A percentile compares a stretch with the other conserved stretches of the same genome.
phyloP scores from a whole-genome alignment of 2,888 invertebrate species.

The Harpagoxenus sublaevis region DNA sequence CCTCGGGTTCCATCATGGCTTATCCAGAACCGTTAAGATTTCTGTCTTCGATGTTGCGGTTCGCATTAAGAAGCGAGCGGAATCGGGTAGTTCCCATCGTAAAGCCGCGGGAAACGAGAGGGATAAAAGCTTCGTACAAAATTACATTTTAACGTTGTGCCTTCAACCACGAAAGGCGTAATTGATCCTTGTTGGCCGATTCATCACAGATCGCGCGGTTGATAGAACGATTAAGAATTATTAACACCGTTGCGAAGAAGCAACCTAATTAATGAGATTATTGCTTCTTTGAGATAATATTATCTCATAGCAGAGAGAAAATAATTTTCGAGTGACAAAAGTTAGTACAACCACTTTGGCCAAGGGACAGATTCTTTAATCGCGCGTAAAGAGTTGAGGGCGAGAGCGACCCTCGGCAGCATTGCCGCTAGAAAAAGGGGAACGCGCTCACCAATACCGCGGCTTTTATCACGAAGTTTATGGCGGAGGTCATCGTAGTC shows the following conservation, averaged over 20 bases:
- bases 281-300: constrained; percentile 10
- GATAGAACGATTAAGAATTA: constrained; percentile 16
- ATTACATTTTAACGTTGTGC: constrained; percentile 4
- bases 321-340: constrained; percentile 39
- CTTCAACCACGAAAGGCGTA: neutral
- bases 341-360: constrained; percentile 53
- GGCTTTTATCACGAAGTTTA: constrained; percentile 60
- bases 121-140: constrained; percentile 31
- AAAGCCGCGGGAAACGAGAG: neutral
- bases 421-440: constrained; percentile 37
- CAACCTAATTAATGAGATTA: neutral
- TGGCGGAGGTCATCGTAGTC: constrained; percentile 50
- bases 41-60: constrained; percentile 66
- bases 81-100: neutral
- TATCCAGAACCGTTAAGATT: constrained; percentile 72
- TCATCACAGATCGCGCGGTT: neutral
- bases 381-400: constrained; percentile 52
- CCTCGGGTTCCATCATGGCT: constrained; percentile 49
- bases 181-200: neutral
- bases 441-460: neutral
- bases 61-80: constrained; percentile 38
- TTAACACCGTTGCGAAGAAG: neutral
- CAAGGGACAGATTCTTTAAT: constrained; percentile 50
- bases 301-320: constrained; percentile 15
- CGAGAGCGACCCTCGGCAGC: constrained; percentile 25